Base-by-base conservation (phyloP, 1,140 invertebrate species). In the Caerostris extrusa region DNA sequence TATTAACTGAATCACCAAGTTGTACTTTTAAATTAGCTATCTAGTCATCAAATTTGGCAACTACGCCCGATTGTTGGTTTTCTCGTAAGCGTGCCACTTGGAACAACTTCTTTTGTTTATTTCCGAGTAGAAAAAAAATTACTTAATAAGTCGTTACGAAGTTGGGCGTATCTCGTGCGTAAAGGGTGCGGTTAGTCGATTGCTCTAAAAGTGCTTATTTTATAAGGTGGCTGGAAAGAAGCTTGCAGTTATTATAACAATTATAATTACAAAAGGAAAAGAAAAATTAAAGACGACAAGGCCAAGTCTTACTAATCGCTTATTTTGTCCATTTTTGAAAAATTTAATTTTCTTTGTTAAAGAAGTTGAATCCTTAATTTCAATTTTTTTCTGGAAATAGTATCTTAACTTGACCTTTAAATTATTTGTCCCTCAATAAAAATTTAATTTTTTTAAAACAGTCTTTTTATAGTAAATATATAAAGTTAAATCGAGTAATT, bases 101-200 rank as follows among this genome's bases (percentile, higher is more conserved):
- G 71, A 77, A 77, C 71, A 53, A 77, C 71, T 77, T 77, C 71
- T 77, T 77, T 77, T 77, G 71, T 77, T 77, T 77, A 77, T 77
- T 77, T 77, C 71, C 10, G 8, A 77, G 50, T 14, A 77, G 10
- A 77, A 34, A 34, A 64, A 77, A 77, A 10, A 50, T 77, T 77
- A 34, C 34, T 77, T 77, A 77, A 77, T 77, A 83, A 83, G 53
- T 55, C 82, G 82, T 56, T 83, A 14, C 17, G 14, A n/a, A n/a
- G 14, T 83, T 83, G 82, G 82, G 82, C 82, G 82, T 83, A 83
- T 83, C 82, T 83, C 55, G 53, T 56, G 82, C 82, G 34, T 57
- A 83, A 83, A 57, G 82, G 82, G 82, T 19, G 82, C 53, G 82
- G 82, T 83, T 57, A 19, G 82, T 57, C 56, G 56, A 10, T 57